Evolutionary conservation across 2,888 invertebrate genomes (phyloP).

Genomic region (Aplocera efformata): DNA sequence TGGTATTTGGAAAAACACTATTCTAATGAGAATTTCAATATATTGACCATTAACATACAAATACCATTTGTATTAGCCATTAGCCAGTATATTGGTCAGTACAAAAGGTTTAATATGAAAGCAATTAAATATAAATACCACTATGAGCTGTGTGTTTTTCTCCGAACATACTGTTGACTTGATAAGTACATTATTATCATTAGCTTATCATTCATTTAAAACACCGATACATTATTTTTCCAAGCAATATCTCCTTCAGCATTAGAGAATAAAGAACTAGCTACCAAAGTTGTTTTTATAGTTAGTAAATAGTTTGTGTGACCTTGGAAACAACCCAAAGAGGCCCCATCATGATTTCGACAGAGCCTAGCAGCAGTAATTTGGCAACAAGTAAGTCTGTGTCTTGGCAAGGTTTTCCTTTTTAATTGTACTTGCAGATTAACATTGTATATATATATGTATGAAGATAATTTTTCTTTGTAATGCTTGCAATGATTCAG

Average conservation of each 20-base stretch:
- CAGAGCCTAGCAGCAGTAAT: not conserved
- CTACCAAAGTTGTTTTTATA: constrained; percentile 6
- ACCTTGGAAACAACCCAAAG: constrained; percentile 18
- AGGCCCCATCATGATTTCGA: constrained; percentile 16
- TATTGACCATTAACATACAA: too few species aligned
- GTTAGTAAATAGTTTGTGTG: constrained; percentile 13
- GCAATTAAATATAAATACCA: not conserved
- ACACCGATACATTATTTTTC: constrained; percentile 6
- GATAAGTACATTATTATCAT: not conserved
- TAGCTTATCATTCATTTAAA: constrained; percentile 17
- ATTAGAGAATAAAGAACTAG: not conserved
- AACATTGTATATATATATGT: too few species aligned
- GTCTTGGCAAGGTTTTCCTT: constrained; percentile 8
- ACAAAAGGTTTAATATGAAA: too few species aligned
- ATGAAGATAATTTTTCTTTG: constrained; percentile 3
- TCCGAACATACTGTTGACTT: constrained; percentile 1
- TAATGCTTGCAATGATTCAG: constrained; percentile 15
- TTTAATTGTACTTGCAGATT: constrained; percentile 8
- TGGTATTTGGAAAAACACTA: too few species aligned
- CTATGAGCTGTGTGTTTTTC: constrained; percentile 14
- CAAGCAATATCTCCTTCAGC: constrained; percentile 1
- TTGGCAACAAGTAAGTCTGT: constrained; percentile 13
- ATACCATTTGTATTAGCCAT: too few species aligned
- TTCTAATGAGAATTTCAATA: too few species aligned
- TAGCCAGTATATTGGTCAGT: too few species aligned